Conservation (phyloP, 1,140 invertebrate genomes). For the Papilio polyxenes region DNA sequence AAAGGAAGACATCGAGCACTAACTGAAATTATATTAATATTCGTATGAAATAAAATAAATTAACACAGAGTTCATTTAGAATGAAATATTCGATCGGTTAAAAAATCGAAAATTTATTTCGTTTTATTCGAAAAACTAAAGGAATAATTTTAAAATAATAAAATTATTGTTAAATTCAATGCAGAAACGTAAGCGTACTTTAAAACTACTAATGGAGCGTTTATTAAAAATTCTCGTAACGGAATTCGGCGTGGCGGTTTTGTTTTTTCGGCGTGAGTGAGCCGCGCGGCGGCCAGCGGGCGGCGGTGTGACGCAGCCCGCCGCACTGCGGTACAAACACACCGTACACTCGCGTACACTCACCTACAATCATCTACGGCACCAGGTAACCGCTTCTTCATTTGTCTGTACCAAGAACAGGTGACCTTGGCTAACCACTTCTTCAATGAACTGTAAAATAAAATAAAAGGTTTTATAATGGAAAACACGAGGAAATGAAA, state of each 20-base stretch:
- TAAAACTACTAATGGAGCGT: background rate
- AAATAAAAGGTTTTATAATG: no score
- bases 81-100: no score
- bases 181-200: background rate
- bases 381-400: background rate
- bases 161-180: background rate
- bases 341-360: background rate
- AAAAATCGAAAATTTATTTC: no score
- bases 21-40: no score
- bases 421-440: background rate
- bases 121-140: background rate
- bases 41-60: no score
- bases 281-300: background rate
- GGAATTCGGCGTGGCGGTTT: background rate
- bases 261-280: slow-evolving; percentile 1
- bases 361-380: background rate
- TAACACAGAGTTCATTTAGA: no score
- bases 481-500: no score
- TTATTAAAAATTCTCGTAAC: background rate
- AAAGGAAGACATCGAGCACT: no score
- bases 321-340: slow-evolving; percentile 61
- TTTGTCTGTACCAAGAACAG: background rate
- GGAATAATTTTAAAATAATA: background rate
- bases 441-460: no score
- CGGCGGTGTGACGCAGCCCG: slow-evolving; percentile 55